A percentile compares a stretch with the other conserved stretches of the same genome.
phyloP scores from a whole-genome alignment of 2,797 vertebrate genomes.

The Leucoraja ocellata region DNA sequence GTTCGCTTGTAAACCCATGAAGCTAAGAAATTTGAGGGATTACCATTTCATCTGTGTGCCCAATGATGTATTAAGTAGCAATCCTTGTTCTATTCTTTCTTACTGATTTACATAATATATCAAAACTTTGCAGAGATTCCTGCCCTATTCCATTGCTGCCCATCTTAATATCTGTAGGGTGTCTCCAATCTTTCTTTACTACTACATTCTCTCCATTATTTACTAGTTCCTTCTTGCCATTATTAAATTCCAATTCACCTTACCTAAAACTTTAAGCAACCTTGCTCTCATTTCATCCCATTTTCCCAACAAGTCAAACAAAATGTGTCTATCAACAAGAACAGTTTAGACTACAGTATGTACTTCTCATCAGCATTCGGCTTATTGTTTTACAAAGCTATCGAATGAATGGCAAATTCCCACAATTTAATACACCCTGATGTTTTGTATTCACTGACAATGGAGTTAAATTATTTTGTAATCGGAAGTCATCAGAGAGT shows the following conservation, averaged over 20 bases:
- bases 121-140: neutral
- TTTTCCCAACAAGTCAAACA: neutral
- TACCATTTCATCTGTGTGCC: neutral
- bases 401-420: constrained; percentile 10
- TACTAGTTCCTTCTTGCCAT: neutral
- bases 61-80: neutral
- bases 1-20: no score
- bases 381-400: neutral
- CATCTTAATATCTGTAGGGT: neutral
- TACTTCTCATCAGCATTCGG: constrained; percentile 8
- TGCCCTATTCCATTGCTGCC: neutral
- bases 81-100: neutral
- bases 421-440: neutral
- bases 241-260: neutral
- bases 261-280: neutral
- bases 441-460: neutral
- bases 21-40: no score
- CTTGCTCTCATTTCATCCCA: neutral
- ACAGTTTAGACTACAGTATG: neutral
- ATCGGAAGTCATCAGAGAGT: constrained; percentile 8
- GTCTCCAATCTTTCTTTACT: neutral
- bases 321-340: neutral
- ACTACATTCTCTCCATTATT: neutral
- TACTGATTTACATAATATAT: neutral
- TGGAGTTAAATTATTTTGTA: neutral